Evolutionary conservation across 2,888 invertebrate genomes (phyloP).

Genomic region (Synanthedon andrenaeformis): DNA sequence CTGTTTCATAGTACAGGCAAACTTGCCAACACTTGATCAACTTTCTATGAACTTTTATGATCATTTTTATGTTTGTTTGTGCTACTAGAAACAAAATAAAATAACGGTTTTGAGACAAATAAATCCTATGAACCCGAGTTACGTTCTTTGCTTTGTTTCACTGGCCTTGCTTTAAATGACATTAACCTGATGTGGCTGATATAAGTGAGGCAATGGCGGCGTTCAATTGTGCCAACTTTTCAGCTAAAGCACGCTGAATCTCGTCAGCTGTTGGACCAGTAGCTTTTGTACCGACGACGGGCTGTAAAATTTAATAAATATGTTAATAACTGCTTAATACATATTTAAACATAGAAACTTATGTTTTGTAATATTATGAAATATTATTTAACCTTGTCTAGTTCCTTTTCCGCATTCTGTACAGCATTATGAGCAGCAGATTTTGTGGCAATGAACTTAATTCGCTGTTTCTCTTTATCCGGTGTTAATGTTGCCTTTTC

Average conservation of each 20-base stretch:
- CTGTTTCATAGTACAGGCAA: too few relatives aligned
- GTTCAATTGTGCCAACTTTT: slow-evolving; percentile 30
- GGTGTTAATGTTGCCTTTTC: too few relatives aligned
- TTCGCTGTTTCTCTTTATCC: background rate
- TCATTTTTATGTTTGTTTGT: too few relatives aligned
- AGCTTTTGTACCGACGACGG: background rate
- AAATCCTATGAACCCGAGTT: too few relatives aligned
- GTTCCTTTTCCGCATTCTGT: slow-evolving; percentile 1
- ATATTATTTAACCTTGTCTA: slow-evolving; percentile 1
- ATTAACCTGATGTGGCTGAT: slow-evolving; percentile 3
- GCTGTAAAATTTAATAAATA: background rate
- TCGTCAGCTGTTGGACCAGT: background rate
- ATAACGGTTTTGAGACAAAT: too few relatives aligned
- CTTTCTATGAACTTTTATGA: too few relatives aligned
- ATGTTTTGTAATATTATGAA: background rate
- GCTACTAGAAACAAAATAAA: too few relatives aligned
- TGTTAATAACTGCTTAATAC: too few relatives aligned
- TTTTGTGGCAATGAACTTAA: slow-evolving; percentile 4
- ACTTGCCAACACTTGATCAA: too few relatives aligned
- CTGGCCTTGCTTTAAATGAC: background rate
- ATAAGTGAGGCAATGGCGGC: slow-evolving; percentile 29
- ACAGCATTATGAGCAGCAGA: slow-evolving; percentile 1
- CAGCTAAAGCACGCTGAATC: slow-evolving; percentile 5
- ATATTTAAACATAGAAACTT: too few relatives aligned
- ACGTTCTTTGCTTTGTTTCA: too few relatives aligned